Conservation (phyloP, 2,888 invertebrate species). For the Arenicola marina region DNA sequence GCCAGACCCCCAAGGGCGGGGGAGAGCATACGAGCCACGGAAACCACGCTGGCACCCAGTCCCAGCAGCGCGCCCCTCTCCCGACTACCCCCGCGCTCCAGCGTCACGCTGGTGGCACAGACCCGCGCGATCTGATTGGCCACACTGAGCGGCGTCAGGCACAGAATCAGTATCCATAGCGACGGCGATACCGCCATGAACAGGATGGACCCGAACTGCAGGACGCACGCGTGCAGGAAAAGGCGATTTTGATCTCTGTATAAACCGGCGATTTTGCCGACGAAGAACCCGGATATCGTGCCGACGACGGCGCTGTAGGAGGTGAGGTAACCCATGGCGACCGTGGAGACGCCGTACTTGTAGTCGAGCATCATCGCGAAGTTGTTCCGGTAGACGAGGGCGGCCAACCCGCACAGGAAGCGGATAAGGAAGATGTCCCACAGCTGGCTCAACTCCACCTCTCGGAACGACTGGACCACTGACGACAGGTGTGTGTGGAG, state of each 20-base stretch:
- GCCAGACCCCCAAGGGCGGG: slow-evolving; percentile 55
- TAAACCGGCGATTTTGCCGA: slow-evolving; percentile 44
- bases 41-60: slow-evolving; percentile 56
- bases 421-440: slow-evolving; percentile 58
- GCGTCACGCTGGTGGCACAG: slow-evolving; percentile 45
- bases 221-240: slow-evolving; percentile 40
- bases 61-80: slow-evolving; percentile 56
- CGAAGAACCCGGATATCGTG: slow-evolving; percentile 49
- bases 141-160: slow-evolving; percentile 49
- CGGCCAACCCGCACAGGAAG: slow-evolving; percentile 54
- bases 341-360: slow-evolving; percentile 47
- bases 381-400: slow-evolving; percentile 55
- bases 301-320: slow-evolving; percentile 53
- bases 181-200: slow-evolving; percentile 40
- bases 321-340: slow-evolving; percentile 53
- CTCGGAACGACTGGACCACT: slow-evolving; percentile 31
- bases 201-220: slow-evolving; percentile 38
- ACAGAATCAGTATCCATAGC: slow-evolving; percentile 39
- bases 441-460: slow-evolving; percentile 46
- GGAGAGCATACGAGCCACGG: slow-evolving; percentile 55
- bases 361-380: slow-evolving; percentile 48
- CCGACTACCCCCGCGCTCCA: slow-evolving; percentile 41
- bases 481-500: too few species aligned
- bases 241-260: slow-evolving; percentile 44
- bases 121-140: slow-evolving; percentile 53